Evolutionary conservation across 23 tunicate species (phyloP).

Genomic region (Trididemnum clinides): DNA sequence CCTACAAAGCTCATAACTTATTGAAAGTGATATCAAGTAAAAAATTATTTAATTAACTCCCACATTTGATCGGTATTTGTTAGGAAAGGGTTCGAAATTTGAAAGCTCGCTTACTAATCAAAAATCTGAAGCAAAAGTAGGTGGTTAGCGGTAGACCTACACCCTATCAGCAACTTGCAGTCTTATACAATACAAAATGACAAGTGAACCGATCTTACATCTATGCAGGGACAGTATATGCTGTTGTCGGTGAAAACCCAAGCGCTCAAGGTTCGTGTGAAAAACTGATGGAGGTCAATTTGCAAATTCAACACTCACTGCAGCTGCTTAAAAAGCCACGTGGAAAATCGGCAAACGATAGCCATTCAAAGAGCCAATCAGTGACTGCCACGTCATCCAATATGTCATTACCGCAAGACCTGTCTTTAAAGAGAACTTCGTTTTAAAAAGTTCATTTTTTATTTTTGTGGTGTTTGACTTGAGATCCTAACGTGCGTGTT

Average conservation of each 20-base stretch:
- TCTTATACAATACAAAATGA: no score
- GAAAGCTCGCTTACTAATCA: no score
- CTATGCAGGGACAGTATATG: neutral
- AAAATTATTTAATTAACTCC: no score
- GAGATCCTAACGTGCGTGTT: no score
- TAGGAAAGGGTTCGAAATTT: no score
- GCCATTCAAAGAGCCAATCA: constrained; percentile 18
- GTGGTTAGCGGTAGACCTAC: no score
- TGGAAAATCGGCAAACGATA: neutral
- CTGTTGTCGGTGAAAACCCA: constrained; percentile 52
- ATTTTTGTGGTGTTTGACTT: neutral
- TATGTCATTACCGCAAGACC: neutral
- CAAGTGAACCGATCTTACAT: no score
- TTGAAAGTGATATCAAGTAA: no score
- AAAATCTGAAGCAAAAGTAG: no score
- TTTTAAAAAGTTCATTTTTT: neutral
- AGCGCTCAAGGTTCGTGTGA: constrained; percentile 47
- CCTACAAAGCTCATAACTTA: no score
- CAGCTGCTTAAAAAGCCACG: constrained; percentile 56
- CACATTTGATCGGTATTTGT: no score
- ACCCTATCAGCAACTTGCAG: no score
- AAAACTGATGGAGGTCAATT: constrained; percentile 73
- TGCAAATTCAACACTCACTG: constrained; percentile 72
- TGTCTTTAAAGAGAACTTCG: neutral
- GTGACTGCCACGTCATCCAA: constrained; percentile 8